These are phyloP conservation scores for Hemistola chrysoprasaria DNA, from an alignment of 2,888 invertebrate species.

Conservation along the genomic window DNA sequence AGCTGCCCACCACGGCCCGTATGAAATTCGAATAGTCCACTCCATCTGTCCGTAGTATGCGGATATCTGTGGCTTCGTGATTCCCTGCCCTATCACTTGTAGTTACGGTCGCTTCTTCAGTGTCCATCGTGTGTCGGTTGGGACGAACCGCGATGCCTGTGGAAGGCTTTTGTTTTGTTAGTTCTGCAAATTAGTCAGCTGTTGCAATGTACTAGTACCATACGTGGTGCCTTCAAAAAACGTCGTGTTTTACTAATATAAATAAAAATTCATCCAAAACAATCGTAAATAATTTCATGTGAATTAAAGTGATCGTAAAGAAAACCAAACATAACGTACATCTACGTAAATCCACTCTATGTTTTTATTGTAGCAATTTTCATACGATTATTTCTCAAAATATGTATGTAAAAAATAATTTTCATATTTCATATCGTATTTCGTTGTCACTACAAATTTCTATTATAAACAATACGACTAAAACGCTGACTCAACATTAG, in stretches of 20 bases:
- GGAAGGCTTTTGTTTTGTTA: slow-evolving; percentile 64
- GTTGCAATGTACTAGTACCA: slow-evolving; percentile 65
- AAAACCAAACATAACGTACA: no score
- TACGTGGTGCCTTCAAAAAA: slow-evolving; percentile 48
- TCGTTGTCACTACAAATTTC: neutral
- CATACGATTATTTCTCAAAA: no score
- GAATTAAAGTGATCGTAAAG: neutral
- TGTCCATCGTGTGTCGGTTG: slow-evolving; percentile 39
- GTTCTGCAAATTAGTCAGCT: slow-evolving; percentile 73
- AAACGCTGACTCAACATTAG: slow-evolving; percentile 17
- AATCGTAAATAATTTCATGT: slow-evolving; percentile 6
- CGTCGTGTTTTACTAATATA: slow-evolving; percentile 50
- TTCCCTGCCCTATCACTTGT: slow-evolving; percentile 44
- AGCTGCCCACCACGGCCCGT: slow-evolving; percentile 50
- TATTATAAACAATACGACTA: slow-evolving; percentile 2
- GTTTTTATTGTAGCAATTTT: no score
- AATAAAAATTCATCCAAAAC: slow-evolving; percentile 3
- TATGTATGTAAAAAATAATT: no score
- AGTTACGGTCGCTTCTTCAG: slow-evolving; percentile 48
- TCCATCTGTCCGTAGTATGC: slow-evolving; percentile 63
- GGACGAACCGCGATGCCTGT: slow-evolving; percentile 31
- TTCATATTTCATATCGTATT: no score
- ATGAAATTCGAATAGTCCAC: slow-evolving; percentile 73
- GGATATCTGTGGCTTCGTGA: slow-evolving; percentile 49
- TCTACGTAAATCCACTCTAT: no score